A percentile compares a stretch with the other conserved stretches of the same genome.
These are phyloP conservation scores for Drosophila dunni DNA, from an alignment of 1,140 invertebrate species.

Conservation along the genomic window DNA sequence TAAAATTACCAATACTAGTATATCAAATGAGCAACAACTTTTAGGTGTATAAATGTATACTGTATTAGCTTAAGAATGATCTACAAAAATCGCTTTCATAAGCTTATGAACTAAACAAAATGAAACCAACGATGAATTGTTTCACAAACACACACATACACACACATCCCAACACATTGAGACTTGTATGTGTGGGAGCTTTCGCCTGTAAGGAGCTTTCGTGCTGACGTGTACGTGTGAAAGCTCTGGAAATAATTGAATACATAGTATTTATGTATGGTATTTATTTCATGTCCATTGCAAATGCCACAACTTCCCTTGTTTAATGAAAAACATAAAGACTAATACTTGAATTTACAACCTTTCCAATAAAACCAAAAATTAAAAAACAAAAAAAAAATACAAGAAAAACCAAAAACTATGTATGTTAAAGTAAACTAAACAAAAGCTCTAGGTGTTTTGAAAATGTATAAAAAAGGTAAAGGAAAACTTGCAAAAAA, in stretches of 20 bases:
- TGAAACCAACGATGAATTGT: neutral
- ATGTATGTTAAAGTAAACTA: conserved; percentile 62
- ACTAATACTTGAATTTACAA: conserved; percentile 80
- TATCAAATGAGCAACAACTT: conserved; percentile 9
- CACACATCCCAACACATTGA: neutral
- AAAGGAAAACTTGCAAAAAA: conserved; percentile 10
- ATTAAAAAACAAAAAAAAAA: conserved; percentile 26
- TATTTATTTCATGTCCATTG: conserved; percentile 2
- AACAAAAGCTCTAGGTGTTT: conserved; percentile 69
- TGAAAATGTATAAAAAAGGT: conserved; percentile 61
- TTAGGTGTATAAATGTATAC: conserved; percentile 24
- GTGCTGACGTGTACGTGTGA: conserved; percentile 7
- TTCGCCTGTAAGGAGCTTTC: neutral
- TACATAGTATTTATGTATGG: neutral
- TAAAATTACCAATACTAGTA: conserved; percentile 9
- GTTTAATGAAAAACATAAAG: conserved; percentile 80
- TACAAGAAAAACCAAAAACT: conserved; percentile 36
- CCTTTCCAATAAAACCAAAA: conserved; percentile 55
- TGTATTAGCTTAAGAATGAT: conserved; percentile 16
- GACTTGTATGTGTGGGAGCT: conserved; percentile 4
- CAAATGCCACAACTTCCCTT: conserved; percentile 66
- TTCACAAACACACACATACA: conserved; percentile 5
- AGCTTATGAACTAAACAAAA: neutral
- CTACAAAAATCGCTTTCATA: conserved; percentile 16
- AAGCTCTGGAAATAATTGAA: conserved; percentile 3